Evolutionary conservation across 2,888 invertebrate genomes (phyloP), one percentile per base, ranked within the genome.

Genomic region (Dasypolia templi): DNA sequence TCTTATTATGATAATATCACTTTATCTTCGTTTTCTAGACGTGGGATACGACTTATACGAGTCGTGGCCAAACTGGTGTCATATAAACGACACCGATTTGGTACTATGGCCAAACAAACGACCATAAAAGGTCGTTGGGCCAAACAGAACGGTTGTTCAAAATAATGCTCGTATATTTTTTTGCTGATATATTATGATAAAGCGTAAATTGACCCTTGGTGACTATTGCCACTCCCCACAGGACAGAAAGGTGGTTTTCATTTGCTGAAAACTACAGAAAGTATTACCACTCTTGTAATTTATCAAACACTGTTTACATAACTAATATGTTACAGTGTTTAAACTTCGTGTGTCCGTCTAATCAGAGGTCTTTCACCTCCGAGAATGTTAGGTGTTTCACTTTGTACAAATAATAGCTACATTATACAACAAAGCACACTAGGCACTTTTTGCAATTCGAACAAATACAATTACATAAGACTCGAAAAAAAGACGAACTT

Each of bases 381-480:
- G 79, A 75, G 82, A 86, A 82, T 86, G 81, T 81, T 81, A 73
- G 80, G 70, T 77, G 81, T 86, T 86, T 86, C 77, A 70, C 77
- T 83, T 75, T 70, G 56, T 51, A 66, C 72, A 78, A 66, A 81
- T 81, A 84, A 81, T 76, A 61, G 59, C 64, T n/a, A 35, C 55
- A 72, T 85, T 78, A 82, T 29, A 35, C 66, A 85, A 85, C 78
- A 78, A 76, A 51, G 68, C 22, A 74, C 73, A 76, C 58, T 68
- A 72, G 65, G 35, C 67, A 67, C 58, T 67, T 63, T 72, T 80
- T 72, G 77, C 72, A 53, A 51, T 63, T 55, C 53, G 39, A 65
- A 77, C 58, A 65, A 59, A 82, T 61, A 76, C 53, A 69, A 77
- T 84, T 86, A 86, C 59, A 59, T 80, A 82, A 84, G 67, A n/a